A percentile compares a stretch with the other conserved stretches of the same genome.
These are phyloP conservation scores for Tetranychus urticae DNA, from an alignment of 1,140 invertebrate species.

Conservation along the genomic window DNA sequence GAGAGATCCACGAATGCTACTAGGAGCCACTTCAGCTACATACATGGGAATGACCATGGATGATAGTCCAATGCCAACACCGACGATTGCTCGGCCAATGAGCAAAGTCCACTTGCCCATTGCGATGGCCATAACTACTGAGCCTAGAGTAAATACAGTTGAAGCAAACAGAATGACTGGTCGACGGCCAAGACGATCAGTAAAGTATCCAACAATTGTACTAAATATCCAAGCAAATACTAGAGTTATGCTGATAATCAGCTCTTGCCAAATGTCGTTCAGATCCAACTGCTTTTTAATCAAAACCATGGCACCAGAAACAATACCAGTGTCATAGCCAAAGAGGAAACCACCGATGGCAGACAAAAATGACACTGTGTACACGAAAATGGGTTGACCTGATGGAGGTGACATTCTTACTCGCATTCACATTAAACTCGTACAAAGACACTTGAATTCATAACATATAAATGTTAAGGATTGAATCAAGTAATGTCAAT, in stretches of 20 bases:
- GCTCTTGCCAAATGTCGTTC: constrained; percentile 27
- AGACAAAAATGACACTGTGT: constrained; percentile 16
- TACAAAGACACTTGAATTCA: too few species aligned
- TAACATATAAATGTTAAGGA: too few species aligned
- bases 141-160: constrained; percentile 30
- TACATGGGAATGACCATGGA: constrained; percentile 38
- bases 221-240: constrained; percentile 27
- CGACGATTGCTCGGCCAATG: constrained; percentile 29
- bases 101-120: constrained; percentile 26
- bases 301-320: constrained; percentile 37
- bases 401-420: too few species aligned
- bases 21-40: constrained; percentile 31
- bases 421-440: too few species aligned
- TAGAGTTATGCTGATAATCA: constrained; percentile 27
- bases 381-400: neutral
- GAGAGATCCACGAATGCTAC: constrained; percentile 27
- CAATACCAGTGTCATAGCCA: constrained; percentile 39
- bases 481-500: too few species aligned
- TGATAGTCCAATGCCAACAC: constrained; percentile 33
- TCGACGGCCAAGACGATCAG: constrained; percentile 28
- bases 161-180: constrained; percentile 30
- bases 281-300: constrained; percentile 24
- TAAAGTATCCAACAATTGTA: constrained; percentile 26
- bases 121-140: constrained; percentile 28
- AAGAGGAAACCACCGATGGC: constrained; percentile 38